Evolutionary conservation across 2,113 vertebrate species (phyloP), one percentile per base, ranked within the genome.

Genomic region (Collichthys lucidus): DNA sequence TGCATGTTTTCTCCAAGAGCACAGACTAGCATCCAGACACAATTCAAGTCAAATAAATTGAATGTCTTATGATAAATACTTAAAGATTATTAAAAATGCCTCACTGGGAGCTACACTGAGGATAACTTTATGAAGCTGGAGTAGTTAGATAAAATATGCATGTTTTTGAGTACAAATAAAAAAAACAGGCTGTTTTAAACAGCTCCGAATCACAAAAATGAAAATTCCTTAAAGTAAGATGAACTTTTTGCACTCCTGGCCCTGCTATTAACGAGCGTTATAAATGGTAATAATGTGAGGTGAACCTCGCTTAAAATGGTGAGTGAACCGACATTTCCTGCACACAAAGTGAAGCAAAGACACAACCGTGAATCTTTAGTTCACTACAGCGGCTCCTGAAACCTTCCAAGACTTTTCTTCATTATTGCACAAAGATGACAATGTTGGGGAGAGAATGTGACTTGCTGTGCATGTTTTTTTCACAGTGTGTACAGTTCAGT

Each of bases 371-470:
- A 3, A 24, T 11, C 44, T 60, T 20, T 0, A n/a, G 44, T 60
- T 72, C 11, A 20, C 56, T 50, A 11, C 15, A 64, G 44, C 29
- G 35, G 52, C 24, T 24, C 2, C 8, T 16, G 31, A 73, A 46
- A 46, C 44, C 44, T 44, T 74, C 44, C 19, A 24, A 42, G 24
- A 73, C 12, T 8, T 14, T 68, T 59, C 24, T 46, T 59, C 53
- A 67, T 67, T 40, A 53, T 62, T 63, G 50, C 44, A 55, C 15
- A 57, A 19, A 56, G 35, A 73, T 67, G 64, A 74, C 57, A 60
- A 53, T n/a, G 47, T 10, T 35, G 11, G 60, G 15, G 29, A 71
- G 56, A 59, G 22, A 77, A 22, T 42, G 29, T 55, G 26, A 61
- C 59, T n/a, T 64, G 24, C 42, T 69, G 47, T 44, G 60, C 16